Conservation (phyloP, 2,797 vertebrate genomes). For the Nannoperca australis region DNA sequence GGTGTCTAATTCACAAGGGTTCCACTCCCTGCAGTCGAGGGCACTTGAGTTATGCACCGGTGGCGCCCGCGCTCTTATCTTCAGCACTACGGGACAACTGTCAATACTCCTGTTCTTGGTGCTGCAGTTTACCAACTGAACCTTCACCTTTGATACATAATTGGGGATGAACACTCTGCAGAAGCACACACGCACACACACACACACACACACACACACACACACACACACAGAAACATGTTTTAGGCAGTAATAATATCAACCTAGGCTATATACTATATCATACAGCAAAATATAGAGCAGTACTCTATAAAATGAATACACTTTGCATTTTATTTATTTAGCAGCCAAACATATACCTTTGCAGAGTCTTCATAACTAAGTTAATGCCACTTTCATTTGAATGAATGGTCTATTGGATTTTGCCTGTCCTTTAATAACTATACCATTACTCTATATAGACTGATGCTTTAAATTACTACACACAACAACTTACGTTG, state of each 20-base stretch:
- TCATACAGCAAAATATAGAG: background rate
- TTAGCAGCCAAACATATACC: background rate
- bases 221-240: slow-evolving; percentile 6
- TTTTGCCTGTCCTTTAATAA: background rate
- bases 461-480: background rate
- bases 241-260: slow-evolving; percentile 22
- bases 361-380: background rate
- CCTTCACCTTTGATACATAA: slow-evolving; percentile 92
- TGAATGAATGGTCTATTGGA: background rate
- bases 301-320: background rate
- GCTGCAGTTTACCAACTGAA: slow-evolving; percentile 92
- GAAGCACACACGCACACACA: slow-evolving; percentile 17
- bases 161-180: slow-evolving; percentile 96
- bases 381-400: background rate
- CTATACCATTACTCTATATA: background rate
- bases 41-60: slow-evolving; percentile 96
- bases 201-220: slow-evolving; percentile 15
- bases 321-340: background rate
- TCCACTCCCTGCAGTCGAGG: slow-evolving; percentile 89
- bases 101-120: slow-evolving; percentile 85
- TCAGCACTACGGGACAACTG: slow-evolving; percentile 92
- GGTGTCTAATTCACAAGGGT: slow-evolving; percentile 89
- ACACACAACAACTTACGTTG: background rate
- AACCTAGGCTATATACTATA: background rate
- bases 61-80: slow-evolving; percentile 93